Conservation (phyloP, 2,888 invertebrate genomes). For the Cylloceria caligata region DNA sequence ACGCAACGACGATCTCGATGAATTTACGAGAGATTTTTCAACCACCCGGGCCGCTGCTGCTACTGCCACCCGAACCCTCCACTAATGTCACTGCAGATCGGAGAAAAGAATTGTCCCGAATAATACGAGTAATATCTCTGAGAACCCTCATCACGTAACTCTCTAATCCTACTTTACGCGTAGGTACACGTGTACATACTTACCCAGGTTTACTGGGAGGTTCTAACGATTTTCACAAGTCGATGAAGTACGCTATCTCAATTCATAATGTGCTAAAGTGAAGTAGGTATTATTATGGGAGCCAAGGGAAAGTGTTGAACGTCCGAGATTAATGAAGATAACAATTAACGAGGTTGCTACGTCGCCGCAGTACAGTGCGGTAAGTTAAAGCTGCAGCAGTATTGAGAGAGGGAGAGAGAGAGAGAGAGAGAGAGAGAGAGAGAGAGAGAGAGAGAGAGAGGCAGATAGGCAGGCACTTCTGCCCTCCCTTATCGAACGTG, state of each 20-base stretch:
- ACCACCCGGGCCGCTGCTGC: background rate
- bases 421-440: conserved; percentile 11
- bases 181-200: conserved; percentile 13
- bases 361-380: conserved; percentile 31
- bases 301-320: conserved; percentile 51
- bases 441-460: too few relatives aligned
- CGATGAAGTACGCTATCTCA: conserved; percentile 22
- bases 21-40: conserved; percentile 65
- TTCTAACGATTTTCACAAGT: conserved; percentile 8
- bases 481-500: conserved; percentile 49
- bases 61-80: background rate
- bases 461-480: too few relatives aligned
- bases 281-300: conserved; percentile 45
- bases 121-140: background rate
- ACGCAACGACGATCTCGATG: conserved; percentile 62
- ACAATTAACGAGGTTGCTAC: conserved; percentile 55
- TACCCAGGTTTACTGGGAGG: conserved; percentile 1
- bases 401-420: background rate
- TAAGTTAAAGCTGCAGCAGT: conserved; percentile 24
- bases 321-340: conserved; percentile 59
- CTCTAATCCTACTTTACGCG: background rate
- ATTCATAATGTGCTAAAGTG: conserved; percentile 23
- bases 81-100: conserved; percentile 22
- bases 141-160: background rate
- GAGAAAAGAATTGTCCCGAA: background rate